phyloP scores from a whole-genome alignment of 2,113 vertebrate species.

The Cariama cristata region DNA sequence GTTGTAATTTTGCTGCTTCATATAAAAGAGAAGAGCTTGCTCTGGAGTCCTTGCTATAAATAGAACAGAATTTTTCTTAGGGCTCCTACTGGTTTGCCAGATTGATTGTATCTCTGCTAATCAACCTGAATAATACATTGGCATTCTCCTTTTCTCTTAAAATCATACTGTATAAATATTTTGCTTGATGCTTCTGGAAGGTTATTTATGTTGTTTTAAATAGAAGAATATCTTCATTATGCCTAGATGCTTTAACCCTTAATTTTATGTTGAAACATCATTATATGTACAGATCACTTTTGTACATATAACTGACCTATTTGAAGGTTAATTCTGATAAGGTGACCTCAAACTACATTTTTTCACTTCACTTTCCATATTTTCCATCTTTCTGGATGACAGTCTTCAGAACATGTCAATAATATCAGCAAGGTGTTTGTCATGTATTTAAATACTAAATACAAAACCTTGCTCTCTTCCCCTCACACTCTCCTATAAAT shows the following conservation, averaged over 20 bases:
- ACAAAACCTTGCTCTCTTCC: background rate
- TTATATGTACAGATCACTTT: background rate
- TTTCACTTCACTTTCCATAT: background rate
- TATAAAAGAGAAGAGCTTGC: slow-evolving; percentile 58
- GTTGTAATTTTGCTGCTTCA: slow-evolving; percentile 74
- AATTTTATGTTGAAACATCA: background rate
- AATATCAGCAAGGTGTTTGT: background rate
- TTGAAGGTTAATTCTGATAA: background rate
- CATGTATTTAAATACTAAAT: background rate
- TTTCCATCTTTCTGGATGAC: background rate
- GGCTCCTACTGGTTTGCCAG: slow-evolving; percentile 60
- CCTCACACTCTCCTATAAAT: background rate
- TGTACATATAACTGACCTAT: background rate
- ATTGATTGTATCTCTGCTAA: slow-evolving; percentile 68
- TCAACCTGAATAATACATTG: slow-evolving; percentile 63
- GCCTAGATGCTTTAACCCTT: background rate
- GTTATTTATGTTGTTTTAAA: slow-evolving; percentile 4
- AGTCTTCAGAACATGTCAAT: background rate
- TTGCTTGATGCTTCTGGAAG: background rate
- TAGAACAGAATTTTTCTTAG: slow-evolving; percentile 70
- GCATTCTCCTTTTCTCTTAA: background rate
- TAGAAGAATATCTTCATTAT: background rate
- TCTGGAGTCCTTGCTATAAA: slow-evolving; percentile 72
- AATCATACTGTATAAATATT: slow-evolving; percentile 17
- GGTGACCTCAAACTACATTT: background rate